A percentile compares a stretch with the other conserved stretches of the same genome.
These are phyloP conservation scores for Prietella phreatophila DNA, from an alignment of 2,113 vertebrate species.

Conservation along the genomic window DNA sequence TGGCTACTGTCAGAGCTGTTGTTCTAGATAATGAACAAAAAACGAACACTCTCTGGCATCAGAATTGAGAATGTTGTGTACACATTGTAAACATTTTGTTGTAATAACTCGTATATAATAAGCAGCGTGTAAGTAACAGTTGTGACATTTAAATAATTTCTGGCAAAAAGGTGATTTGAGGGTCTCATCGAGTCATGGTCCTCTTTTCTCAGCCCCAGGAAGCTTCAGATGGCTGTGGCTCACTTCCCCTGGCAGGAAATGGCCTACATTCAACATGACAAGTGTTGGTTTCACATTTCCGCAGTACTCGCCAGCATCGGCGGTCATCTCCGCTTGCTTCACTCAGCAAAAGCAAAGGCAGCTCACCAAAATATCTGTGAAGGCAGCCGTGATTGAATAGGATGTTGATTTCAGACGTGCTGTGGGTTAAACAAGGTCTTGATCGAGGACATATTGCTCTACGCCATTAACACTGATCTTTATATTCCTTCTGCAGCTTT, in stretches of 20 bases:
- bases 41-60: not conserved
- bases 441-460: not conserved
- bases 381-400: not conserved
- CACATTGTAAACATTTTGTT: not conserved
- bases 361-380: slow-evolving; percentile 27
- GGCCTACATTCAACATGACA: slow-evolving; percentile 53
- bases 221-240: slow-evolving; percentile 41
- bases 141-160: not conserved
- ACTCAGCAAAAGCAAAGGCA: not conserved
- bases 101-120: not conserved
- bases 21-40: not conserved
- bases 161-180: not conserved
- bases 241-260: slow-evolving; percentile 53
- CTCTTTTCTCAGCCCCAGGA: slow-evolving; percentile 39
- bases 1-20: not conserved
- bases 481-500: too few relatives aligned
- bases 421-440: not conserved
- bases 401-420: not conserved
- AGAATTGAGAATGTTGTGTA: not conserved
- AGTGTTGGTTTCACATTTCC: slow-evolving; percentile 56
- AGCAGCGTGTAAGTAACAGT: not conserved
- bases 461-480: not conserved
- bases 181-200: slow-evolving; percentile 38
- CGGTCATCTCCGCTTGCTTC: slow-evolving; percentile 26
- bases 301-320: slow-evolving; percentile 41